phyloP scores from a whole-genome alignment of 2,888 invertebrate species.

The Melieria picta region DNA sequence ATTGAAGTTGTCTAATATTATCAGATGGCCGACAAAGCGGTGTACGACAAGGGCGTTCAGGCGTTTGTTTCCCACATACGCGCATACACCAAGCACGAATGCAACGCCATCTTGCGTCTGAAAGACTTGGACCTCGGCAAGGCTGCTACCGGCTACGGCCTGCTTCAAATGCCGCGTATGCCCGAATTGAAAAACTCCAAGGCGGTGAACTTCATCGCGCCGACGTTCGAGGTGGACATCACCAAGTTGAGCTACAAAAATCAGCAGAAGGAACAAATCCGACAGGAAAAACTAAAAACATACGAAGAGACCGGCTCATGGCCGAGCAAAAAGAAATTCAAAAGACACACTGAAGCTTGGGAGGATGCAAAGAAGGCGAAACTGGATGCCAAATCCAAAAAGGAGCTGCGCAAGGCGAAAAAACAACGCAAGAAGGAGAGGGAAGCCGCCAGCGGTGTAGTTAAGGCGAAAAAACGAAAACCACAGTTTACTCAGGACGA shows the following conservation, averaged over 20 bases:
- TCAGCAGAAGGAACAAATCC: conserved; percentile 78
- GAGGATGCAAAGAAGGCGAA: conserved; percentile 76
- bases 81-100: conserved; percentile 96
- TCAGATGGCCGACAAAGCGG: conserved; percentile 76
- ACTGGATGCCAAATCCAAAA: conserved; percentile 69
- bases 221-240: conserved; percentile 72
- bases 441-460: conserved; percentile 53
- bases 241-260: conserved; percentile 82
- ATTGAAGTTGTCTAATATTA: not conserved
- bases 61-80: conserved; percentile 97
- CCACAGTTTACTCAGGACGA: conserved; percentile 76
- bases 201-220: conserved; percentile 64
- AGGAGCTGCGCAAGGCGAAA: conserved; percentile 67
- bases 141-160: conserved; percentile 88
- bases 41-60: conserved; percentile 87
- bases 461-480: conserved; percentile 66
- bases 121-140: conserved; percentile 88
- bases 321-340: conserved; percentile 72
- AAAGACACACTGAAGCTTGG: conserved; percentile 76
- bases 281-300: conserved; percentile 76
- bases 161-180: conserved; percentile 93
- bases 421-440: conserved; percentile 64
- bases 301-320: conserved; percentile 80
- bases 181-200: conserved; percentile 86
- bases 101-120: conserved; percentile 84